Evolutionary conservation across 2,888 invertebrate genomes (phyloP).

Genomic region (Lepidochitona cinerea): DNA sequence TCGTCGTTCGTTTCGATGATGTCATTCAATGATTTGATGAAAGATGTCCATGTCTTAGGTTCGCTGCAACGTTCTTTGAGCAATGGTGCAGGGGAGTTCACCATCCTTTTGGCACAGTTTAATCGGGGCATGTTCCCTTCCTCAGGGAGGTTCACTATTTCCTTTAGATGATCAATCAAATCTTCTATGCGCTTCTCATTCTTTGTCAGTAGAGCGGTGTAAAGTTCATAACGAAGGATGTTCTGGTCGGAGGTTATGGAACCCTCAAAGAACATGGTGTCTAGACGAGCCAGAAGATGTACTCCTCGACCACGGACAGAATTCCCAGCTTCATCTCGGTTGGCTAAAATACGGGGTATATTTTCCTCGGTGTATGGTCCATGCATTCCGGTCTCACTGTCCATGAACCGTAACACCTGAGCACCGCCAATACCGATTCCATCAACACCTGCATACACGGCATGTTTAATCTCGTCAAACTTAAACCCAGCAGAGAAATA

Average conservation of each 20-base stretch:
- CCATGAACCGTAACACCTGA: constrained; percentile 35
- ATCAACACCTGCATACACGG: constrained; percentile 4
- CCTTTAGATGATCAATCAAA: not conserved
- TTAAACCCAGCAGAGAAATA: constrained; percentile 28
- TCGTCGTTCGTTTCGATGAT: not conserved
- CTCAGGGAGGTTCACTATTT: not conserved
- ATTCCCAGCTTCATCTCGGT: constrained; percentile 38
- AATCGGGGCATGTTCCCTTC: not conserved
- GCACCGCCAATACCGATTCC: not conserved
- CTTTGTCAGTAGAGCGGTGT: constrained; percentile 29
- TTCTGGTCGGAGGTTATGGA: constrained; percentile 27
- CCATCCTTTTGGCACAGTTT: not conserved
- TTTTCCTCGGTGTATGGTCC: constrained; percentile 51
- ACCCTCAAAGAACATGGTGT: constrained; percentile 47
- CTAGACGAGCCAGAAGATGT: constrained; percentile 37
- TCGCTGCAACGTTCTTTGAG: not conserved
- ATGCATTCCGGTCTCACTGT: constrained; percentile 45
- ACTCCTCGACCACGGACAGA: constrained; percentile 40
- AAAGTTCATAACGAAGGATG: constrained; percentile 31
- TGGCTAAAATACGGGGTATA: constrained; percentile 40
- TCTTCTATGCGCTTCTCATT: constrained; percentile 18
- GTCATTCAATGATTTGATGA: not conserved
- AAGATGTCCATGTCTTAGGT: not conserved
- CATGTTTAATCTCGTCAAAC: constrained; percentile 5
- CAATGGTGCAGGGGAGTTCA: not conserved